phyloP scores from a whole-genome alignment of 2,888 invertebrate species.

The Epistrophella euchroma region DNA sequence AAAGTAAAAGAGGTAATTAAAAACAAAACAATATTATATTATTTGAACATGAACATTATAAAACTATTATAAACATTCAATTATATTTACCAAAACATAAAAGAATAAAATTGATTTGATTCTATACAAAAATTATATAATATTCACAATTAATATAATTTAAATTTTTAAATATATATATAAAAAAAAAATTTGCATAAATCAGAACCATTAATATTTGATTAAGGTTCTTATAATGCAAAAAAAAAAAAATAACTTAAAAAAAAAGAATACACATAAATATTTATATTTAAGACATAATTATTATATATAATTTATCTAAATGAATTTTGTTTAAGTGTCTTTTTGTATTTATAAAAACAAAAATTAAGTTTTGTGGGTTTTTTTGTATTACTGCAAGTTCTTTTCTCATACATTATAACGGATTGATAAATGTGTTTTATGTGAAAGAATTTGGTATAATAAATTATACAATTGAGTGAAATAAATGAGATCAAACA shows the following conservation, averaged over 20 bases:
- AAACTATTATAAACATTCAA: background rate
- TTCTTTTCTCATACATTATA: conserved; percentile 42
- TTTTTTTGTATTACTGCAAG: conserved; percentile 41
- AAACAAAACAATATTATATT: background rate
- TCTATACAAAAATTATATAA: background rate
- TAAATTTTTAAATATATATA: background rate
- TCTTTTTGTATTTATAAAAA: conserved; percentile 63
- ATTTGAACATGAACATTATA: background rate
- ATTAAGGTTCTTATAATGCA: conserved; percentile 35
- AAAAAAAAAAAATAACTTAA: background rate
- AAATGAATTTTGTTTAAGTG: conserved; percentile 70
- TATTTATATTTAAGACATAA: conserved; percentile 15
- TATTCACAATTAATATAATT: background rate
- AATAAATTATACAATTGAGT: conserved; percentile 56
- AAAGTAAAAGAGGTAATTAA: background rate
- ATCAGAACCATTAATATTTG: conserved; percentile 38
- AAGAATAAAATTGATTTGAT: background rate
- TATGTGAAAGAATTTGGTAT: conserved; percentile 47
- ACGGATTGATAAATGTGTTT: conserved; percentile 25
- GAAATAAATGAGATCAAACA: conserved; percentile 59
- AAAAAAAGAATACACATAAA: background rate
- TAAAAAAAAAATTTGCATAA: background rate
- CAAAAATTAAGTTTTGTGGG: conserved; percentile 44
- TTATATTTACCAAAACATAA: background rate
- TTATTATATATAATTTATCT: conserved; percentile 42